Evolutionary conservation across 2,888 invertebrate genomes (phyloP), one percentile per base, ranked within the genome.

Genomic region (Eilema griseolum): DNA sequence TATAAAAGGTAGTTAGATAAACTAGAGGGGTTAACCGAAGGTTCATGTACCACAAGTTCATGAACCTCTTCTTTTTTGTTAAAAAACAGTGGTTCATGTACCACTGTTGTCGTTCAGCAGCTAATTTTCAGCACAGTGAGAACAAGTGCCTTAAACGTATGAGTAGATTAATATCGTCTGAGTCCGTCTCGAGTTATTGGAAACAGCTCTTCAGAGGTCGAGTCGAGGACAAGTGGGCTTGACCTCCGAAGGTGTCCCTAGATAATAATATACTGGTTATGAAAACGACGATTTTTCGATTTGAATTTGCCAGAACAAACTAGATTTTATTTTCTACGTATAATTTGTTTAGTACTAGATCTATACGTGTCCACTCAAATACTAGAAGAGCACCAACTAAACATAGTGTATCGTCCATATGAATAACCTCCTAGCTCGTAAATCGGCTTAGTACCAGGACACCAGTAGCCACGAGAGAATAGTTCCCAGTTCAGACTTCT

Each of bases 111-210:
- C n/a, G 31, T 4, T 60, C 7, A 0, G 46, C n/a, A 2, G 23
- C 61, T 24, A 61, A 61, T 23, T n/a, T 2, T 61, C 56, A 24
- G 46, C 31, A 10, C 56, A 23, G 20, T 24, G n/a, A 20, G 10
- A 41, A 41, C 23, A 8, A 8, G 4, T 20, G 5, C 23, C 52
- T 61, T 24, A 46, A 41, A 69, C 67, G 62, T 74, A 72, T 73
- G 71, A 72, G 70, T 77, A 78, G 74, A 82, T 78, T 78, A 76
- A 82, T 79, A 68, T 74, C 69, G 73, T 77, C 75, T 77, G 66
- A 31, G 72, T 61, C 46, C 66, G 61, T 61, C 61, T 61, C 66
- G 72, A 72, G 68, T 81, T 81, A 75, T 75, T 81, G 67, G 69
- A 73, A 70, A 74, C 56, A 73, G 57, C 67, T 78, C 60, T 52